Conservation (phyloP, 2,113 vertebrate species). For the Crotalus horridus region DNA sequence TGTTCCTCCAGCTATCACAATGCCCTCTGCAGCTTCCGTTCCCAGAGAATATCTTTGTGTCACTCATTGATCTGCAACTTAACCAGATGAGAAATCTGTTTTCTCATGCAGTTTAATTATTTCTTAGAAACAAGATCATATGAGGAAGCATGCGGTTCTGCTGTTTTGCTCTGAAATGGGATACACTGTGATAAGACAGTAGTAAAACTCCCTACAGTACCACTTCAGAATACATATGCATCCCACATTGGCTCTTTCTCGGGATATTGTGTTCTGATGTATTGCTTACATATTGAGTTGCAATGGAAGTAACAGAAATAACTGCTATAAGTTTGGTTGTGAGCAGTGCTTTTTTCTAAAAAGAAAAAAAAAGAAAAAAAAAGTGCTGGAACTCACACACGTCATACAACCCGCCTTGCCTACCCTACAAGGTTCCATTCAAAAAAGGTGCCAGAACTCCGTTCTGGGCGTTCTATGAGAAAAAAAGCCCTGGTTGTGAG, state of each 20-base stretch:
- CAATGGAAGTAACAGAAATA: not conserved
- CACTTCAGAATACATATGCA: not conserved
- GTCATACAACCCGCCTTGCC: too few species aligned
- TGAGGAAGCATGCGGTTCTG: not conserved
- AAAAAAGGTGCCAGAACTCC: too few species aligned
- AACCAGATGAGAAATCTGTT: not conserved
- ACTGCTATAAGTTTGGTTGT: not conserved
- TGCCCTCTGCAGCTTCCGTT: not conserved
- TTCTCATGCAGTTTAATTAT: not conserved
- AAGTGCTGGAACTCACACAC: too few species aligned
- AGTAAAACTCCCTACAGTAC: too few species aligned
- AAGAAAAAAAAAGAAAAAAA: too few species aligned
- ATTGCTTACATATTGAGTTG: not conserved
- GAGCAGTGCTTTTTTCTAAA: too few species aligned
- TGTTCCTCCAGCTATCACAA: not conserved
- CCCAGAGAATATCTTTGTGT: too few species aligned
- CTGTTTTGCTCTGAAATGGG: not conserved
- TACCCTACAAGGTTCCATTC: too few species aligned
- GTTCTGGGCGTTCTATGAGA: too few species aligned
- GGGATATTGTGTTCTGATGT: not conserved
- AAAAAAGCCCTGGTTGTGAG: not conserved
- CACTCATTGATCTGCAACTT: not conserved
- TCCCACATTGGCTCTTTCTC: not conserved
- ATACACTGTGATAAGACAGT: not conserved
- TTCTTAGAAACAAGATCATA: not conserved